phyloP scores from a whole-genome alignment of 2,888 invertebrate genomes.

The Apamea epomidion region DNA sequence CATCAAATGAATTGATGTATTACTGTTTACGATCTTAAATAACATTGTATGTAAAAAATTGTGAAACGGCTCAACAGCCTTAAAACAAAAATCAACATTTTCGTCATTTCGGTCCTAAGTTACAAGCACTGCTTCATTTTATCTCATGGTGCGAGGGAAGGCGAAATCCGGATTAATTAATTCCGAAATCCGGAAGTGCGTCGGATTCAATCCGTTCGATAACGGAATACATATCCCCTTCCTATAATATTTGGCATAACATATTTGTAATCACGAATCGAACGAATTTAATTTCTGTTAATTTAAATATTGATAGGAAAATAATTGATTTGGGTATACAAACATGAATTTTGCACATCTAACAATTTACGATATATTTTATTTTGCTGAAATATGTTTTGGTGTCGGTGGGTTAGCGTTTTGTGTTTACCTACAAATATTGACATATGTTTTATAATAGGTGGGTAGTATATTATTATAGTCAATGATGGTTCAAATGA shows the following conservation, averaged over 20 bases:
- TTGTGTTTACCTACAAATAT: neutral
- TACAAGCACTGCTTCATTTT: conserved; percentile 71
- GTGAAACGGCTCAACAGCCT: neutral
- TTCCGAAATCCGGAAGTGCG: conserved; percentile 77
- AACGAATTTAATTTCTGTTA: conserved; percentile 24
- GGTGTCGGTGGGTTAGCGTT: neutral
- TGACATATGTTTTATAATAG: neutral
- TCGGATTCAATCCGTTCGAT: conserved; percentile 75
- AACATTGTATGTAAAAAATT: neutral
- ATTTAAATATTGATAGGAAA: conserved; percentile 43
- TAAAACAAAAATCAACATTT: conserved; percentile 26
- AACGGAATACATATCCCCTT: conserved; percentile 64
- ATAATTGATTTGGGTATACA: conserved; percentile 43
- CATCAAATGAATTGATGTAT: neutral
- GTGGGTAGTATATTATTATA: neutral
- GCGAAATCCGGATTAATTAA: conserved; percentile 83
- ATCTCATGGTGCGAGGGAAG: conserved; percentile 79
- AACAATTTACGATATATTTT: conserved; percentile 16
- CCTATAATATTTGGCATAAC: conserved; percentile 69
- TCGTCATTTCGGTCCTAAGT: conserved; percentile 25
- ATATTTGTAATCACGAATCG: conserved; percentile 1
- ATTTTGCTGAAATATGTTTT: conserved; percentile 16
- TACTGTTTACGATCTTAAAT: neutral
- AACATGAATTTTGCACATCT: conserved; percentile 25
- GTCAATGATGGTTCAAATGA: neutral